These are phyloP conservation scores for Neosilurus mollespiculum DNA, from an alignment of 2,797 vertebrate genomes.

Conservation along the genomic window DNA sequence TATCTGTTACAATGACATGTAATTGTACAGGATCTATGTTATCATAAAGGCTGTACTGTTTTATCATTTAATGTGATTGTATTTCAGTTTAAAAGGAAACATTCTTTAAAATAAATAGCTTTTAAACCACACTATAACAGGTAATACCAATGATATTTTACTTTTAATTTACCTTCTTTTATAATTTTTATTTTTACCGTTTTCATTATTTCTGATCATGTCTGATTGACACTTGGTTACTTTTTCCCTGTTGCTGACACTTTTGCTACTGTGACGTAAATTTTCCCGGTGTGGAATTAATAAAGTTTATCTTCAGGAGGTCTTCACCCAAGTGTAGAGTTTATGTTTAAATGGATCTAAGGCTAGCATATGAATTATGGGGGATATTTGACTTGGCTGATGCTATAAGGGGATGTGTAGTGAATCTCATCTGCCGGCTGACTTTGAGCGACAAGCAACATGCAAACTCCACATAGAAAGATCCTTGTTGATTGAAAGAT, in stretches of 20 bases:
- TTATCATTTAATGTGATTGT: neutral
- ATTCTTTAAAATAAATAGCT: neutral
- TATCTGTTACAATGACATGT: neutral
- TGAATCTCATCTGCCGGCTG: neutral
- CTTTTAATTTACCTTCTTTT: neutral
- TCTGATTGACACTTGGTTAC: no score
- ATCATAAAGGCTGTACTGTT: neutral
- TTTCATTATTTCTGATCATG: no score
- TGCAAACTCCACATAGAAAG: no score
- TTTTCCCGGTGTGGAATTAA: no score
- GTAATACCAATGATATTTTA: neutral
- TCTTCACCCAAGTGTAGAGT: neutral
- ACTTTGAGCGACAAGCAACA: no score
- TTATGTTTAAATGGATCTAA: neutral
- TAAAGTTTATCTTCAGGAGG: neutral
- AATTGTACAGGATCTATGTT: neutral
- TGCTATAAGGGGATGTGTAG: neutral
- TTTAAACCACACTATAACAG: neutral
- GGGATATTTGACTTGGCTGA: neutral
- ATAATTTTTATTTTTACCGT: no score
- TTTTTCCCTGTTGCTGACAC: no score
- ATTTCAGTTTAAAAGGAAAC: neutral
- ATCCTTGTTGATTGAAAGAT: no score
- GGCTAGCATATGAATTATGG: neutral
- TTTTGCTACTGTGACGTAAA: no score